phyloP scores from a whole-genome alignment of 2,888 invertebrate species.

The Drepana falcataria region DNA sequence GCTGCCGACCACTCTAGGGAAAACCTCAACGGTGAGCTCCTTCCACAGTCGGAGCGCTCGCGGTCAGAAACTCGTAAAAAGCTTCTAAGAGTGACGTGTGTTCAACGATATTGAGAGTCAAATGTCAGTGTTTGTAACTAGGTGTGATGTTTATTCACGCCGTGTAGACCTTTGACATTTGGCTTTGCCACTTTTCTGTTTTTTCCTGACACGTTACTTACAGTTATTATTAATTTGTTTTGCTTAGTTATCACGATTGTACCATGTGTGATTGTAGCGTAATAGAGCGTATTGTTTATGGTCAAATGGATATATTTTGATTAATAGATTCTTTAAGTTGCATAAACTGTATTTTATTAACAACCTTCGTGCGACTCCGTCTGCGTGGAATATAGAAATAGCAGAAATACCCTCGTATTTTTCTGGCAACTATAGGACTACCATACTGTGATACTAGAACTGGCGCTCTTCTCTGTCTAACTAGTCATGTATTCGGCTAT shows the following conservation, averaged over 20 bases:
- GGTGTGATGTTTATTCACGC: not conserved
- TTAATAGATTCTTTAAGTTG: slow-evolving; percentile 8
- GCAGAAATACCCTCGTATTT: too few relatives aligned
- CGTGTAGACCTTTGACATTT: slow-evolving; percentile 1
- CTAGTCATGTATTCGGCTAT: too few relatives aligned
- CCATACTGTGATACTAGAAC: too few relatives aligned
- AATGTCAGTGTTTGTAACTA: not conserved
- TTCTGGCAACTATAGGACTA: too few relatives aligned
- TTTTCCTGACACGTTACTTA: not conserved
- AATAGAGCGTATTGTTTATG: not conserved
- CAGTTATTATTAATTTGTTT: slow-evolving; percentile 15
- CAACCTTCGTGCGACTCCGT: too few relatives aligned
- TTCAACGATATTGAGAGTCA: not conserved
- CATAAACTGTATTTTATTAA: not conserved
- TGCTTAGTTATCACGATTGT: slow-evolving; percentile 18
- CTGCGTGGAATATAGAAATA: too few relatives aligned
- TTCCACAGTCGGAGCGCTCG: too few relatives aligned
- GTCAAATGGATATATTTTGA: slow-evolving; percentile 4
- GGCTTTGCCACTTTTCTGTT: slow-evolving; percentile 14
- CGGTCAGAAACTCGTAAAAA: too few relatives aligned
- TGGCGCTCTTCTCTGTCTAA: too few relatives aligned
- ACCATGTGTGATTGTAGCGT: slow-evolving; percentile 20
- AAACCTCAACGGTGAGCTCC: too few relatives aligned
- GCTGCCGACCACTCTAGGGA: too few relatives aligned
- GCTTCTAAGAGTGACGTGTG: not conserved